Percentiles rank a stretch among this genome's conserved stretches.
Conservation (phyloP, 2,888 invertebrate species). For the Cephalotes varians region DNA sequence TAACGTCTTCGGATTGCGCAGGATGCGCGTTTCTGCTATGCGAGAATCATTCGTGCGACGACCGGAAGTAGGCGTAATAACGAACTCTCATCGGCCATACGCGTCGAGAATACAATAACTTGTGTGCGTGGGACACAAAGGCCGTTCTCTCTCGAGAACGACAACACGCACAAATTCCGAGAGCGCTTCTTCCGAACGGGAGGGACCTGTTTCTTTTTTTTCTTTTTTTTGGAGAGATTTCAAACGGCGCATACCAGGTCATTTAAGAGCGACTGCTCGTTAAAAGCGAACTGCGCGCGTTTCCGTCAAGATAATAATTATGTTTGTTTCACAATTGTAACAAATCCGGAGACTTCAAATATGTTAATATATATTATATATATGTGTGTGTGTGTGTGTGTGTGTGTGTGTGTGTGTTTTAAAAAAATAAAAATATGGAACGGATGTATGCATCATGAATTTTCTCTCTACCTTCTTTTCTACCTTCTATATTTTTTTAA, state of each 20-base stretch:
- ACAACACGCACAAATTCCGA: constrained; percentile 62
- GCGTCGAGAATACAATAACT: constrained; percentile 74
- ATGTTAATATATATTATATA: neutral
- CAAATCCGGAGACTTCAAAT: neutral
- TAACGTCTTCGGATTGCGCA: constrained; percentile 12
- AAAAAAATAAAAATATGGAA: too few species aligned
- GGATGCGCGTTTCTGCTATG: constrained; percentile 55
- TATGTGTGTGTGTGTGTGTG: too few species aligned
- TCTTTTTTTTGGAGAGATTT: constrained; percentile 7
- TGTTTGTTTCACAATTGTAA: neutral
- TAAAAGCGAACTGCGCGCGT: constrained; percentile 1
- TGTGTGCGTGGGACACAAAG: constrained; percentile 65
- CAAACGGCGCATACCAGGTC: constrained; percentile 28
- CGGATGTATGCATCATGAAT: neutral
- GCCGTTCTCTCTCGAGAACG: constrained; percentile 50
- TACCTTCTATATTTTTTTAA: too few species aligned
- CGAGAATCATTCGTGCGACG: constrained; percentile 60
- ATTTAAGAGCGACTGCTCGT: constrained; percentile 21
- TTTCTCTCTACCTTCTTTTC: too few species aligned
- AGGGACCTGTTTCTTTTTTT: constrained; percentile 9
- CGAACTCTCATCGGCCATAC: constrained; percentile 76
- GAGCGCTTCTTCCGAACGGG: constrained; percentile 50
- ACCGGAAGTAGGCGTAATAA: constrained; percentile 82
- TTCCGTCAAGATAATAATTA: constrained; percentile 15
- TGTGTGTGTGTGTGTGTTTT: too few species aligned